Evolutionary conservation across 2,797 vertebrate species (phyloP).

Genomic region (Diglossa cyanea): DNA sequence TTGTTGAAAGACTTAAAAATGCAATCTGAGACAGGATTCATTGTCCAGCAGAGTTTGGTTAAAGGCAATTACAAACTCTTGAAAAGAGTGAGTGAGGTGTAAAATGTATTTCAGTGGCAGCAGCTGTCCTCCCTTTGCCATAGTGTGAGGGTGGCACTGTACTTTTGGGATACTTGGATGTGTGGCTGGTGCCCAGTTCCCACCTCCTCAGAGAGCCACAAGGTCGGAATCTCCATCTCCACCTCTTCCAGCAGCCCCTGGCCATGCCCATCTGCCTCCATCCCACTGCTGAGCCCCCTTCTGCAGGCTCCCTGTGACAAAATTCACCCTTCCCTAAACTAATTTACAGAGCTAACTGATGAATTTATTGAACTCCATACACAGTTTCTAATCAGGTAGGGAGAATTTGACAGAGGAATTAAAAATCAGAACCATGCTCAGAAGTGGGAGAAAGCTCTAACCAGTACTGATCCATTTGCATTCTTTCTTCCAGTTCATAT

Average conservation of each 20-base stretch:
- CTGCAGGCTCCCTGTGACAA: not conserved
- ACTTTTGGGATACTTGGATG: not conserved
- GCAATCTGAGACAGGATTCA: not conserved
- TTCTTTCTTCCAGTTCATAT: not conserved
- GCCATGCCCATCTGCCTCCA: not conserved
- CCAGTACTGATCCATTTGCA: not conserved
- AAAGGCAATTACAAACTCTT: not conserved
- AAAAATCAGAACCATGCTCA: not conserved
- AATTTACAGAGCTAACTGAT: not conserved
- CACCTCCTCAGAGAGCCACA: rapidly evolving
- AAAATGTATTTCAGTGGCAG: not conserved
- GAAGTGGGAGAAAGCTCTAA: not conserved
- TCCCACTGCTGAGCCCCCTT: not conserved
- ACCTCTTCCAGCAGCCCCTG: not conserved
- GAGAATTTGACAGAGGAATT: not conserved
- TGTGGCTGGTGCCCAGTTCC: not conserved
- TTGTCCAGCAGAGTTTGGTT: not conserved
- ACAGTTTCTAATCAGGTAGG: not conserved
- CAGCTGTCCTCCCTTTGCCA: not conserved
- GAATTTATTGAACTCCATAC: not conserved
- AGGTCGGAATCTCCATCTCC: not conserved
- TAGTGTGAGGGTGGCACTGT: not conserved
- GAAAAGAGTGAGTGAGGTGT: not conserved
- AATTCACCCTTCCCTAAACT: not conserved
- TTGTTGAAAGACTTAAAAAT: not conserved